Base-by-base conservation (phyloP, 2,888 invertebrate species). In the Synanthedon andrenaeformis region DNA sequence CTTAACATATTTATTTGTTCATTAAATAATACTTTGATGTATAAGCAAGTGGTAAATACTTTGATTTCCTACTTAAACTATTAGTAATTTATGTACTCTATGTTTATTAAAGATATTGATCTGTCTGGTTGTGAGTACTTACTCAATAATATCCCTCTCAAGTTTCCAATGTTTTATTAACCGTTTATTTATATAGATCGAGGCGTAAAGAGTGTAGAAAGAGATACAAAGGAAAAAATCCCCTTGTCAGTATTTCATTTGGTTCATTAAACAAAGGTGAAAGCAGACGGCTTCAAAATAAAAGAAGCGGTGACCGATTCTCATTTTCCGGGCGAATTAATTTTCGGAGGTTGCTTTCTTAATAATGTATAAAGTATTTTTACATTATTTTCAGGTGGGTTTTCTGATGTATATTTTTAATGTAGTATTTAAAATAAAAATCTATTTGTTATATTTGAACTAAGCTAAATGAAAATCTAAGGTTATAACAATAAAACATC, bases 231-330 rank as follows among this genome's bases (percentile, higher is more conserved):
- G 57, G 59, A 66, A 66, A 28, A 66, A 66, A 61, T 62, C 59
- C 53, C 59, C 59, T 55, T 53, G 54, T 58, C 58, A 59, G 67
- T 64, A 69, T 67, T 67, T 66, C 64, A 67, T 69, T 68, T 61
- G 73, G 69, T 74, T 74, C 74, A 74, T 74, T 76, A 63, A 66
- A 68, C 69, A 73, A 67, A 71, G 67, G 66, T 69, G 58, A 60
- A 62, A 56, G 54, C 54, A 56, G 58, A 59, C 56, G 60, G 64
- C 58, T 19, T 51, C 51, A 23, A 41, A 52, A 50, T 14, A 52
- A 41, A 28, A 51, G 14, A 14, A 51, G 14, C 35, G 48, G 45
- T 57, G 62, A 65, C 69, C 57, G 65, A 70, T 70, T 67, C 71
- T 65, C 63, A 73, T 77, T 77, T 76, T 70, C 67, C 65, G 64